Conservation (phyloP, 92 coral and sea anemone genomes). For the Porites cylindrica region DNA sequence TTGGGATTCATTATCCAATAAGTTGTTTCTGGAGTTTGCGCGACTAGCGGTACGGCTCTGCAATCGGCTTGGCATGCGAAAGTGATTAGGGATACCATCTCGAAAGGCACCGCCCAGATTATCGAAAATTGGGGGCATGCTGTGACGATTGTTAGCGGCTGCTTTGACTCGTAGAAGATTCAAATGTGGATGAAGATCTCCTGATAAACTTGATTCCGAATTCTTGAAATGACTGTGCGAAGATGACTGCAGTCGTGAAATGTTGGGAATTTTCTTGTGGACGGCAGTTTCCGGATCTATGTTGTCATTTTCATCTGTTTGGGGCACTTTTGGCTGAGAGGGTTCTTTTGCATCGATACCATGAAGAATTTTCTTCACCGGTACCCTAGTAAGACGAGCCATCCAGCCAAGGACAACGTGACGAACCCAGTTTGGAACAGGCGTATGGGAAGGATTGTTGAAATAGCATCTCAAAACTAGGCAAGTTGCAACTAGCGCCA, state of each 20-base stretch:
- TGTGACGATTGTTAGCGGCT: conserved; percentile 8
- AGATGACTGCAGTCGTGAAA: neutral
- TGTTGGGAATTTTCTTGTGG: conserved; percentile 37
- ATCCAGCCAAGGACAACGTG: conserved; percentile 80
- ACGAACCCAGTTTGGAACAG: conserved; percentile 86
- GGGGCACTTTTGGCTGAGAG: neutral
- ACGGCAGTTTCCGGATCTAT: neutral
- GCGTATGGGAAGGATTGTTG: conserved; percentile 86
- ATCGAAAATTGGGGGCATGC: conserved; percentile 44
- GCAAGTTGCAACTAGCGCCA: conserved; percentile 89
- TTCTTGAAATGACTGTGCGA: conserved; percentile 9
- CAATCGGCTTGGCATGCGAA: neutral
- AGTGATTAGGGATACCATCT: neutral
- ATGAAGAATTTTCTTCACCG: conserved; percentile 47
- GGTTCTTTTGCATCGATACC: conserved; percentile 39
- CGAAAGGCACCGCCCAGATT: conserved; percentile 26
- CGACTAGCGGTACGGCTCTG: neutral
- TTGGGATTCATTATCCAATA: conserved; percentile 2
- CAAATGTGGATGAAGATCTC: conserved; percentile 29
- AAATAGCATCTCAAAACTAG: conserved; percentile 82
- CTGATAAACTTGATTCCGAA: conserved; percentile 8
- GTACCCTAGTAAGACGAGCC: conserved; percentile 75
- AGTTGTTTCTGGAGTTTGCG: conserved; percentile 16
- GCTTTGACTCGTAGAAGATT: conserved; percentile 33
- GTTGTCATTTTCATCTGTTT: conserved; percentile 25